These are phyloP conservation scores for Xiphophorus hellerii DNA, from an alignment of 2,113 vertebrate genomes.

Conservation along the genomic window DNA sequence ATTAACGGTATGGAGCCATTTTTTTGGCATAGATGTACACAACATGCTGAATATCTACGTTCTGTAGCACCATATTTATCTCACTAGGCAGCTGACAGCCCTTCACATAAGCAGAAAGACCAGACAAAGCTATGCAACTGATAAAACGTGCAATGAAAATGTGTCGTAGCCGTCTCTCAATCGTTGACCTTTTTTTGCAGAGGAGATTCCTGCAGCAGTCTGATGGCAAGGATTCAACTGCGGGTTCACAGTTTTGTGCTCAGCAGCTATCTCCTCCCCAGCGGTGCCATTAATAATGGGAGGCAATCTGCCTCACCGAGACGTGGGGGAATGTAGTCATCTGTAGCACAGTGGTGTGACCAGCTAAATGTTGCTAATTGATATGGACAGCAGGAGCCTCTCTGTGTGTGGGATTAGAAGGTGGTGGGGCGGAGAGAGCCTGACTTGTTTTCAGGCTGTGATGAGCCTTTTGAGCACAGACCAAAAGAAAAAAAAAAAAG, in stretches of 20 bases:
- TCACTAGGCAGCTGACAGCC: conserved; percentile 19
- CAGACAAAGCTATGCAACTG: conserved; percentile 1
- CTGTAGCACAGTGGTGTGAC: conserved; percentile 68
- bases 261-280: conserved; percentile 59
- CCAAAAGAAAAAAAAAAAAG: not conserved
- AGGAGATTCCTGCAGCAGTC: conserved; percentile 44
- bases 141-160: conserved; percentile 37
- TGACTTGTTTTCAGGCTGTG: conserved; percentile 36
- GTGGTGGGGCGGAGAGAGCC: conserved; percentile 38
- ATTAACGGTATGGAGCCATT: conserved; percentile 9
- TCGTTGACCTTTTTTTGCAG: conserved; percentile 54
- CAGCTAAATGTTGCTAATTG: conserved; percentile 76
- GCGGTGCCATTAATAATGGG: conserved; percentile 69
- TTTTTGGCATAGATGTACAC: not conserved
- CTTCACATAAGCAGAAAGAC: conserved; percentile 7
- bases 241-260: conserved; percentile 52
- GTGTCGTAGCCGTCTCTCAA: conserved; percentile 1
- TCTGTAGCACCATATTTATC: not conserved
- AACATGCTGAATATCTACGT: not conserved
- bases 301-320: conserved; percentile 63
- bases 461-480: conserved; percentile 5
- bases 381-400: conserved; percentile 70
- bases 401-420: conserved; percentile 61
- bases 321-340: conserved; percentile 76
- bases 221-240: conserved; percentile 60